These are phyloP conservation scores for Corythornis madagascariensis DNA, from an alignment of 2,113 vertebrate species.

Conservation along the genomic window DNA sequence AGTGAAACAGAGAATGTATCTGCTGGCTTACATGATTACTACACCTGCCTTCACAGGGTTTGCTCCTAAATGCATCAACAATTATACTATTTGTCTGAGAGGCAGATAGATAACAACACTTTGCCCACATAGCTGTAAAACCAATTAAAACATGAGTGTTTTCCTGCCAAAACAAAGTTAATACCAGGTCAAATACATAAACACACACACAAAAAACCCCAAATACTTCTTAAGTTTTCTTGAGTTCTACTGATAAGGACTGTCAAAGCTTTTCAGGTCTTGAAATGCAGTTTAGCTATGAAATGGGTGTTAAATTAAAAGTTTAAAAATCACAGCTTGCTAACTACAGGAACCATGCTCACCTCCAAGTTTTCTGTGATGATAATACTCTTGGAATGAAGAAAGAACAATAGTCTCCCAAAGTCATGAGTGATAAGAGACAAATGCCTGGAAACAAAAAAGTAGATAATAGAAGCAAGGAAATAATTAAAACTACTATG, in stretches of 20 bases:
- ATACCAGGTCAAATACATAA: not conserved
- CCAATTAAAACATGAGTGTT: not conserved
- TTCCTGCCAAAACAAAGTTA: not conserved
- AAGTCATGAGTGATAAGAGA: not conserved
- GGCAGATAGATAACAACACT: not conserved
- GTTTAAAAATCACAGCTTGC: not conserved
- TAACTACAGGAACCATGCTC: not conserved
- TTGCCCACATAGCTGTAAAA: not conserved
- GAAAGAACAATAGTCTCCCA: not conserved
- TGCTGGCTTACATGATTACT: not conserved
- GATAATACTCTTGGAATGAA: not conserved
- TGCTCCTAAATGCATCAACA: not conserved
- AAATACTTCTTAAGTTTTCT: no score
- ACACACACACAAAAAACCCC: no score
- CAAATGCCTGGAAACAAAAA: slow-evolving; percentile 10
- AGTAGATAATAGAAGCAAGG: not conserved
- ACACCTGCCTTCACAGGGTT: not conserved
- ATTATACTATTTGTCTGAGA: not conserved
- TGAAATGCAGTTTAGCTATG: not conserved
- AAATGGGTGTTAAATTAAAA: not conserved
- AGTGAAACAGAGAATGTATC: not conserved
- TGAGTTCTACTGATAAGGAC: not conserved
- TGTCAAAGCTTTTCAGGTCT: not conserved
- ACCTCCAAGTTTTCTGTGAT: not conserved
- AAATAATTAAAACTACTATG: slow-evolving; percentile 2